Base-by-base conservation (phyloP, 2,113 vertebrate genomes). In the Ceuthmochares aereus region DNA sequence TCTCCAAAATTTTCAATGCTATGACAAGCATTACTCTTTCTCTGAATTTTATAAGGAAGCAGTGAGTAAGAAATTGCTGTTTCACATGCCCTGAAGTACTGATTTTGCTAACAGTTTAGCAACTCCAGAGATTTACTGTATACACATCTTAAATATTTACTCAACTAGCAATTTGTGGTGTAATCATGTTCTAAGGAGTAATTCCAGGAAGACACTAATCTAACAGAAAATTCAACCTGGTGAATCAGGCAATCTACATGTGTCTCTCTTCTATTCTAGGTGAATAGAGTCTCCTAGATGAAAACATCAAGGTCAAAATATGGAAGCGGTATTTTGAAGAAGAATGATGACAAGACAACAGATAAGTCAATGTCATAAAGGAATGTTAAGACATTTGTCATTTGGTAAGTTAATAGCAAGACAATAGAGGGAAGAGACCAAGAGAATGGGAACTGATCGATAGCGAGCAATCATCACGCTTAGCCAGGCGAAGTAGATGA, bases 361-460 rank as follows among this genome's bases (percentile, higher is more conserved):
- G 82, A 52, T 84, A n/a, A 18, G 59, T 88, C 75, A 74, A n/a
- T 20, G 59, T 88, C 75, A 74, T 63, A 58, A 94, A 70, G 52
- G 60, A 74, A 86, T 56, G 56, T 81, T 92, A 30, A 68, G 69
- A 68, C 0, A 0, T 70, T 1, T 80, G 52, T 64, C 27, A 17
- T 37, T 87, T 87, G 95, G 90, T 97, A 90, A 96, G 93, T 96
- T 90, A 42, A 15, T 11, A 72, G 43, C 40, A 90, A 73, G 37
- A 72, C 26, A 78, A 11, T 1, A 58, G 84, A 67, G 54, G n/a
- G 62, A 58, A 63, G 52, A 23, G 56, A 78, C 37, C 19, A 20
- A 64, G 59, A 55, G 63, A 56, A 10, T 6, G 14, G 17, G 45
- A 30, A 12, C 18, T 58, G 40, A 26, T 2, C 2, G 11, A 21